These are phyloP conservation scores for Pithys albifrons DNA, from an alignment of 2,113 vertebrate species.

Conservation along the genomic window DNA sequence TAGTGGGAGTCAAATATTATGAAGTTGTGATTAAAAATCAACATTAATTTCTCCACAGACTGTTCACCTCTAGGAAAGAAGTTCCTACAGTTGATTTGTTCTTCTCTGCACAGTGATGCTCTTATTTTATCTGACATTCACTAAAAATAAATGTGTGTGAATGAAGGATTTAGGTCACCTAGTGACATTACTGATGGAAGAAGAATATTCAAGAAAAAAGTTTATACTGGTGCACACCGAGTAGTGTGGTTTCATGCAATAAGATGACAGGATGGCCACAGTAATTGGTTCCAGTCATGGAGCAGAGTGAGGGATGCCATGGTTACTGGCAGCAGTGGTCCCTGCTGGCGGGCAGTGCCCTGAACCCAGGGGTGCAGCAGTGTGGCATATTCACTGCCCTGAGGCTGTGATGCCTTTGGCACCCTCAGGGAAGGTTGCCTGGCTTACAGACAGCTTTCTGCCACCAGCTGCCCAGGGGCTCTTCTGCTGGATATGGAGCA, in stretches of 20 bases:
- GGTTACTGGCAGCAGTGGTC: background rate
- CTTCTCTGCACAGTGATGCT: constrained; percentile 49
- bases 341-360: background rate
- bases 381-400: background rate
- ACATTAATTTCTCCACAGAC: constrained; percentile 40
- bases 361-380: background rate
- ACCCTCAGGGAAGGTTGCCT: background rate
- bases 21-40: constrained; percentile 46
- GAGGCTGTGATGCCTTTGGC: background rate
- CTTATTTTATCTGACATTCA: constrained; percentile 73
- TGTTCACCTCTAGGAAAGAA: constrained; percentile 30
- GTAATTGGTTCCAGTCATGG: background rate
- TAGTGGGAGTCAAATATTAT: constrained; percentile 11
- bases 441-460: background rate
- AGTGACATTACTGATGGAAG: constrained; percentile 66
- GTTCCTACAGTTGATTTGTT: constrained; percentile 41
- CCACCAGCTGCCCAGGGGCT: background rate
- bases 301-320: background rate
- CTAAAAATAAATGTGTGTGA: constrained; percentile 78
- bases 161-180: constrained; percentile 80
- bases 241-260: background rate
- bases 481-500: rapidly evolving
- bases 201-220: constrained; percentile 47
- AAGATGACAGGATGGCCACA: background rate
- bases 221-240: background rate